A percentile compares a stretch with the other conserved stretches of the same genome.
These are phyloP conservation scores for Ganaspis sp. DNA, from an alignment of 1,140 invertebrate species.

Conservation along the genomic window DNA sequence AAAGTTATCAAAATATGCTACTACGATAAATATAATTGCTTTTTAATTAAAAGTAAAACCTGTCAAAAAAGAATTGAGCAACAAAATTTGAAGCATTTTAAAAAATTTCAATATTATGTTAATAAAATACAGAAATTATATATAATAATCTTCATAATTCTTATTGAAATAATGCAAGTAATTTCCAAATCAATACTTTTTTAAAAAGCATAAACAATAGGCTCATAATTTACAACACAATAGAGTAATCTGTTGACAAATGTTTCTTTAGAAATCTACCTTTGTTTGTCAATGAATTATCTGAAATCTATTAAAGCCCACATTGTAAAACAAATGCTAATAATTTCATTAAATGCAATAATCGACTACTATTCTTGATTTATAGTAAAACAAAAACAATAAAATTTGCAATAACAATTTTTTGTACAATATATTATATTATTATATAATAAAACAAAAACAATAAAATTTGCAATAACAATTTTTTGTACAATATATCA, in stretches of 20 bases:
- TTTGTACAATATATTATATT: too few species aligned
- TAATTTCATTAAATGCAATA: not conserved
- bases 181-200: not conserved
- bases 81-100: not conserved
- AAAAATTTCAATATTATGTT: too few species aligned
- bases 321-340: not conserved
- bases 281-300: conserved; percentile 14
- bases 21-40: not conserved
- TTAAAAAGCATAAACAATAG: not conserved
- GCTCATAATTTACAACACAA: not conserved
- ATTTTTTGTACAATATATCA: too few species aligned
- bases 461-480: too few species aligned
- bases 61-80: too few species aligned
- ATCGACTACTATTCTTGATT: not conserved
- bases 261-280: conserved; percentile 10
- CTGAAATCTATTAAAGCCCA: conserved; percentile 5
- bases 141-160: too few species aligned
- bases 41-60: not conserved
- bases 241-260: conserved; percentile 6
- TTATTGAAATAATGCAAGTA: too few species aligned
- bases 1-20: not conserved
- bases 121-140: too few species aligned
- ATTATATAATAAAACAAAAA: too few species aligned
- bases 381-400: not conserved
- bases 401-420: too few species aligned